These are phyloP conservation scores for Carassius auratus DNA, from an alignment of 2,113 vertebrate genomes.

Conservation along the genomic window DNA sequence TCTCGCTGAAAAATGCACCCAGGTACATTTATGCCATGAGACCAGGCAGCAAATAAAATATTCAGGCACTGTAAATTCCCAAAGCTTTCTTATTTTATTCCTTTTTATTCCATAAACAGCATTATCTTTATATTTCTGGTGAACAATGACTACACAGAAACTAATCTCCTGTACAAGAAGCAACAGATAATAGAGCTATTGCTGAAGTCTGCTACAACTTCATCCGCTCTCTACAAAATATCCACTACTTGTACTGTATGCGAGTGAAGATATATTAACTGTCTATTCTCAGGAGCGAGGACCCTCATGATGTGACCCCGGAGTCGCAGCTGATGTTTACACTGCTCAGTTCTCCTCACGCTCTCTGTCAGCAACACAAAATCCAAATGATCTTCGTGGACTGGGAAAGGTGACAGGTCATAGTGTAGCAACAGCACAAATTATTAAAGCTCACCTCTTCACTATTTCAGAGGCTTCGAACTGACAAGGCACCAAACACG, in stretches of 20 bases:
- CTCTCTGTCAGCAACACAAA: background rate
- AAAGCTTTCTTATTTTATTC: background rate
- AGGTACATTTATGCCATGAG: too few relatives aligned
- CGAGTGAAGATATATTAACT: background rate
- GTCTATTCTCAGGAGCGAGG: background rate
- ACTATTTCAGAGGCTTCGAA: constrained; percentile 28
- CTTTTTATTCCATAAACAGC: background rate
- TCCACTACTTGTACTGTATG: background rate
- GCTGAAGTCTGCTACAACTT: background rate
- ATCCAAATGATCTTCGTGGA: background rate
- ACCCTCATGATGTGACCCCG: background rate
- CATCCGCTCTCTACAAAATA: background rate
- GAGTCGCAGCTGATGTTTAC: background rate
- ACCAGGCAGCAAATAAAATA: background rate
- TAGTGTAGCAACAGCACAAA: constrained; percentile 50
- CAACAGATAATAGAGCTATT: background rate
- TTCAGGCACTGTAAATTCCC: background rate
- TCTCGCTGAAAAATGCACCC: too few relatives aligned
- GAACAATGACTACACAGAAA: background rate
- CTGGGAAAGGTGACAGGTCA: constrained; percentile 20
- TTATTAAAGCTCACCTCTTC: constrained; percentile 42
- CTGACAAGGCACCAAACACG: constrained; percentile 37
- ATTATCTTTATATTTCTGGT: background rate
- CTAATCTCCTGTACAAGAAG: background rate
- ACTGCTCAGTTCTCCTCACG: background rate